Conservation (phyloP, 2,797 vertebrate genomes). For the Thalassophryne amazonica region DNA sequence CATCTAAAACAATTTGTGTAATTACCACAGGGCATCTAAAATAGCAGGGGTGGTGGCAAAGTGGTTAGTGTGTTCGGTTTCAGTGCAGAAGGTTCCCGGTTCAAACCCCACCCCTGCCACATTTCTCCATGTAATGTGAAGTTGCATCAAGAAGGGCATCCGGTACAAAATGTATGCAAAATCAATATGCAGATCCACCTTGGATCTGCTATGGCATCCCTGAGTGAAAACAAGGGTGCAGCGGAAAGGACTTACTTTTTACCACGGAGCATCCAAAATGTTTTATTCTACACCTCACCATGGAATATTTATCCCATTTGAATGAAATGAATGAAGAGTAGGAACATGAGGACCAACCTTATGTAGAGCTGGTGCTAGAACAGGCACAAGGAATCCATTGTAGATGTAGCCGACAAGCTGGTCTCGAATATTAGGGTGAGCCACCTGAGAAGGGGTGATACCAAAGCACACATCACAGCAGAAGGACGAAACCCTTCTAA, state of each 20-base stretch:
- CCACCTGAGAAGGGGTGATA: constrained; percentile 78
- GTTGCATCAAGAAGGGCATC: too few species aligned
- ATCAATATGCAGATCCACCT: too few species aligned
- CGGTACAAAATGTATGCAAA: too few species aligned
- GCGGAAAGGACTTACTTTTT: too few species aligned
- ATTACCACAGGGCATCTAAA: too few species aligned
- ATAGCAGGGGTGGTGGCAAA: too few species aligned
- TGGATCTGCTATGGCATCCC: too few species aligned
- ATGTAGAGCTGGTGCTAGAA: constrained; percentile 94
- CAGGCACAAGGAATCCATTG: constrained; percentile 96
- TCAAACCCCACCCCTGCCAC: too few species aligned
- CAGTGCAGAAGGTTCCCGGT: too few species aligned
- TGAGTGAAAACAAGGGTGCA: too few species aligned
- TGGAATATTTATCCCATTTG: neutral
- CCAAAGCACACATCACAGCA: constrained; percentile 6
- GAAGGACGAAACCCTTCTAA: neutral
- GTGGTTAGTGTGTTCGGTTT: too few species aligned
- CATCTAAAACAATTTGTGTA: neutral
- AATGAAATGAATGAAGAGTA: neutral
- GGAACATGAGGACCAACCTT: constrained; percentile 81
- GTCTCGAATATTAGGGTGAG: constrained; percentile 88
- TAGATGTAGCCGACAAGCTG: constrained; percentile 96
- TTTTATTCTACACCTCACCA: neutral
- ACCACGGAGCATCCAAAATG: neutral
- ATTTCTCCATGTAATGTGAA: too few species aligned